Evolutionary conservation across 2,797 vertebrate species (phyloP).

Genomic region (Eremophila alpestris): DNA sequence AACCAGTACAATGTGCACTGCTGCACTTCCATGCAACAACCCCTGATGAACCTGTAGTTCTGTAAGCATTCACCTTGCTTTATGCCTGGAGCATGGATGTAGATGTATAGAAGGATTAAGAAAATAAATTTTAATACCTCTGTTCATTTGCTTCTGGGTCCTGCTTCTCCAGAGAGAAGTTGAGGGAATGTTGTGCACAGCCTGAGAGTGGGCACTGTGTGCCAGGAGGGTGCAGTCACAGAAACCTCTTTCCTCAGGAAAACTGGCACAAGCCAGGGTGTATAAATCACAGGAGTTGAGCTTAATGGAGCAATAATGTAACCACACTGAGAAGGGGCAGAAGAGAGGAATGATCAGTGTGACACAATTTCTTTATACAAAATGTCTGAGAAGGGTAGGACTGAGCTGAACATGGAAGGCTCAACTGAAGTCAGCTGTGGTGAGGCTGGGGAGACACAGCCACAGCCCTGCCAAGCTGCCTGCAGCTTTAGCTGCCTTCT

Average conservation of each 20-base stretch:
- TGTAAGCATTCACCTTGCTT: not conserved
- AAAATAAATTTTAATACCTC: not conserved
- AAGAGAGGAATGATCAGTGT: not conserved
- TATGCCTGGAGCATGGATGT: not conserved
- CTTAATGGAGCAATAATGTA: not conserved
- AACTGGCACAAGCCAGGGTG: not conserved
- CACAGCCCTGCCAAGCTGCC: not conserved
- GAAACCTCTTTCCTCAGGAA: not conserved
- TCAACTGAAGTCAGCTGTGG: not conserved
- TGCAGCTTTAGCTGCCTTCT: not conserved
- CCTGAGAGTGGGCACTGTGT: not conserved
- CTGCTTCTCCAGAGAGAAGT: not conserved
- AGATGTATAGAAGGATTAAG: not conserved
- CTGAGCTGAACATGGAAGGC: not conserved
- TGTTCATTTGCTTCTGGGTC: not conserved
- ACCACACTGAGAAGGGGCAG: not conserved
- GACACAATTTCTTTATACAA: not conserved
- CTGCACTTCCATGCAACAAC: not conserved
- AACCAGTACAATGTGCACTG: too few species aligned
- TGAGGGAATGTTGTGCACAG: not conserved
- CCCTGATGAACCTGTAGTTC: not conserved
- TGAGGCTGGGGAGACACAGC: not conserved
- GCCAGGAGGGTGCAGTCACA: not conserved
- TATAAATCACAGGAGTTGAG: not conserved
- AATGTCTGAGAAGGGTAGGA: not conserved